Base-by-base conservation (phyloP, 2,113 vertebrate species). In the Poecilia latipinna region DNA sequence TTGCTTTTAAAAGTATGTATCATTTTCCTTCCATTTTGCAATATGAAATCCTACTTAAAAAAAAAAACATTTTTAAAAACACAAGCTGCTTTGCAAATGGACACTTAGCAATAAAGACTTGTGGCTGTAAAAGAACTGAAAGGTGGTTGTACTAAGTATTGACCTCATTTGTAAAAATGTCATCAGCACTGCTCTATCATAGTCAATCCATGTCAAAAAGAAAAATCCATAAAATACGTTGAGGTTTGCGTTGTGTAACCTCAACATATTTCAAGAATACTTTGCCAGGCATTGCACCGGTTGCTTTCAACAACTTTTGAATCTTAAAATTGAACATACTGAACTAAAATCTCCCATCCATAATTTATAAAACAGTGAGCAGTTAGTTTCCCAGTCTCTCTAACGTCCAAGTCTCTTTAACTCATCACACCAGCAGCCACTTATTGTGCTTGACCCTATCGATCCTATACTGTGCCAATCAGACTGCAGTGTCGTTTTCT, bases 401-500 rank as follows among this genome's bases (percentile, higher is more conserved):
- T 33, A n/a, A 13, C 24, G 13, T 37, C 13, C 42, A 44, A 44
- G 33, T 67, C 10, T 67, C 26, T 7, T 28, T n/a, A 66, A 26
- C 6, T n/a, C 17, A n/a, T 11, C 35, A 6, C 60, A 26, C 2
- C 63, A 65, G 32, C 35, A 75, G 48, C 62, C 70, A 29, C 8
- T 19, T 48, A 48, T 54, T 31, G 28, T 2, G 22, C 54, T 54
- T 13, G 63, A 67, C 35, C 35, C 39, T 48, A 67, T 62, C 76
- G 85, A 88, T 69, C 72, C 8, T 32, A 29, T 29, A 1, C 8
- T 1, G 57, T 0, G 29, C 42, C 62, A 48, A 79, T 85, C 66
- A 79, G 8, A 29, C 2, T 90, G 93, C 82, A 89, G 68, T 91
- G 37, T 85, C 24, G 6, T 11, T 28, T 35, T 78, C 22, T 13